A percentile compares a stretch with the other conserved stretches of the same genome.
Evolutionary conservation across 2,113 vertebrate species (phyloP).

Genomic region (Hyperoodon ampullatus): DNA sequence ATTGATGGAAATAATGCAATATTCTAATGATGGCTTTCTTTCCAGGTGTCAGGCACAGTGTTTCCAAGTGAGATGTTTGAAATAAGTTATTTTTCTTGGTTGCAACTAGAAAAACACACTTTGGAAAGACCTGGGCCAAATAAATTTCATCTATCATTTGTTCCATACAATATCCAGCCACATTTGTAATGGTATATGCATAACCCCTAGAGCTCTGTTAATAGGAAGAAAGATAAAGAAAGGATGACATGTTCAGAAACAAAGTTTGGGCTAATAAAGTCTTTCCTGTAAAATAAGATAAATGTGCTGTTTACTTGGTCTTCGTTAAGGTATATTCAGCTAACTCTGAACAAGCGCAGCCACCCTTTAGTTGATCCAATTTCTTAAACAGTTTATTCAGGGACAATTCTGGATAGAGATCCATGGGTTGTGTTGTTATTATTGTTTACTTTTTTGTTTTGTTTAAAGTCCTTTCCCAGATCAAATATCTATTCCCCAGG

Average conservation of each 20-base stretch:
- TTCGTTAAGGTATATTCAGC: neutral
- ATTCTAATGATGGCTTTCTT: neutral
- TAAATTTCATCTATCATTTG: neutral
- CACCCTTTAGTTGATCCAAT: neutral
- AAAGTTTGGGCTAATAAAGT: neutral
- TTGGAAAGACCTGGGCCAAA: neutral
- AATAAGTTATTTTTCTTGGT: neutral
- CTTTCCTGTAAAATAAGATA: neutral
- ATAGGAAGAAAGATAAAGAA: neutral
- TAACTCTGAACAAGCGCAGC: too few species aligned
- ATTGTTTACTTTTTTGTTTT: neutral
- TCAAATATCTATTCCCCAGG: neutral
- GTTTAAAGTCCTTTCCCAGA: neutral
- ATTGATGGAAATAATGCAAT: neutral
- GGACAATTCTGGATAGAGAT: neutral
- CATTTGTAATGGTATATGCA: neutral
- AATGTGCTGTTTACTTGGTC: neutral
- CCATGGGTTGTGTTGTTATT: neutral
- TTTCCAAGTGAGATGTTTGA: neutral
- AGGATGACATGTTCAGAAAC: neutral
- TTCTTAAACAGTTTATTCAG: neutral
- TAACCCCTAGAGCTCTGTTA: neutral
- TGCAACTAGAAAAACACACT: neutral
- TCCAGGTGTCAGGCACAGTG: neutral
- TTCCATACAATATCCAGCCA: neutral